Percentiles rank a stretch among this genome's conserved stretches.
Evolutionary conservation across 2,113 vertebrate genomes (phyloP).

Genomic region (Lophochroa leadbeateri): DNA sequence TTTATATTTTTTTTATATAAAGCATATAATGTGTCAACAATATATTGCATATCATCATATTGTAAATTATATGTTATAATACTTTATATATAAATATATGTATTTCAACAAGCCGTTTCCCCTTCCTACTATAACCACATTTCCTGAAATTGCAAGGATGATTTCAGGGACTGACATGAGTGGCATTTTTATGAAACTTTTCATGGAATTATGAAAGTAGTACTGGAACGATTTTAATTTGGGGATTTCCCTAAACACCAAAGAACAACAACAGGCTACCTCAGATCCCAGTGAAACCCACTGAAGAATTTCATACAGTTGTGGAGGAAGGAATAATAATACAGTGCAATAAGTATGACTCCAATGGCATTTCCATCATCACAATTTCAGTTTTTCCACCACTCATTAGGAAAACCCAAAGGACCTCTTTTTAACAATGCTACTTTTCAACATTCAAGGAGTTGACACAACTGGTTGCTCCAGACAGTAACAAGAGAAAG

Average conservation of each 20-base stretch:
- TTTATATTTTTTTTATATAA: neutral
- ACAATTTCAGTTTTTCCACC: neutral
- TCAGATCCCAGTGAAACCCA: neutral
- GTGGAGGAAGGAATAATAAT: neutral
- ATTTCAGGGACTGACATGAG: conserved; percentile 23
- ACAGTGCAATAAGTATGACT: neutral
- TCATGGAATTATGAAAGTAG: conserved; percentile 37
- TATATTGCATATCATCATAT: neutral
- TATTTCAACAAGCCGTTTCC: neutral
- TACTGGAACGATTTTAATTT: conserved; percentile 18
- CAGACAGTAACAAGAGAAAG: neutral
- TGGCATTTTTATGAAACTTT: conserved; percentile 30
- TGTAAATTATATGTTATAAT: neutral
- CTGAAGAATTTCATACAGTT: neutral
- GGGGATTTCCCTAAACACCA: conserved; percentile 61
- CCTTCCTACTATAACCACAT: neutral
- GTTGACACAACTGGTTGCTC: neutral
- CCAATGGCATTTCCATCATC: neutral
- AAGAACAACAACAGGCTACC: neutral
- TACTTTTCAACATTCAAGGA: neutral
- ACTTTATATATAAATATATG: rapidly evolving
- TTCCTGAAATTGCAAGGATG: neutral
- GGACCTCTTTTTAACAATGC: neutral
- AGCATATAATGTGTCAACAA: neutral
- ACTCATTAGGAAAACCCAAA: neutral